Base-by-base conservation (phyloP, 2,888 invertebrate species). In the Hemicrepidius hirtus region DNA sequence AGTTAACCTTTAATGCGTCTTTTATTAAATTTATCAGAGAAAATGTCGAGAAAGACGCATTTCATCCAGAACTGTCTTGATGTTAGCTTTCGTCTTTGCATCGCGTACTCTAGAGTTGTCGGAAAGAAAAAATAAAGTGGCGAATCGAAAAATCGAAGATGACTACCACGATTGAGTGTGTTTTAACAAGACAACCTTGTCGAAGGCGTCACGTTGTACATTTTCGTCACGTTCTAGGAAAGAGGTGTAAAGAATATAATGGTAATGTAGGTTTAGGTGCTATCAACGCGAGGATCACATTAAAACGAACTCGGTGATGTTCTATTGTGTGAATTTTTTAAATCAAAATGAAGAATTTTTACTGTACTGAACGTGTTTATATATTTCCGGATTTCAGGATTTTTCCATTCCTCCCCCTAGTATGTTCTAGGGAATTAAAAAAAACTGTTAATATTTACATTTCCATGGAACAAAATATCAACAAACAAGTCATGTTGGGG, bases 181-280 rank as follows among this genome's bases (percentile, higher is more conserved):
- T 53, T 53, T 53, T 53, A 53, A 53, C 53, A 53, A 28, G 53
- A 7, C 53, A n/a, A 32, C 53, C 6, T 53, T 53, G 28, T 49
- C 20, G 49, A 49, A 12, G 21, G 18, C 49, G 49, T 20, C 21
- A 49, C 49, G 59, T 67, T 67, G 37, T 35, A 40, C 49, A 68
- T 73, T 73, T 73, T 63, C 49, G 53, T 73, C 73, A 73, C 73
- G 73, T 73, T 37, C 63, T 32, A 41, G n/a, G 21, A 68, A 64
- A 57, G 64, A 67, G 68, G 57, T 72, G 72, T 68, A 63, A 63
- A 68, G 73, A 73, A 73, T 64, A 68, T 64, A 68, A 73, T 65
- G 73, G 68, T 68, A 68, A 73, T 73, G 64, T 64, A 59, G 55
- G 55, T 53, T 73, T 55, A 73, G 59, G 57, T 67, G 62, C 55